Base-by-base conservation (phyloP, 2,888 invertebrate genomes). In the Keiferia lycopersicella region DNA sequence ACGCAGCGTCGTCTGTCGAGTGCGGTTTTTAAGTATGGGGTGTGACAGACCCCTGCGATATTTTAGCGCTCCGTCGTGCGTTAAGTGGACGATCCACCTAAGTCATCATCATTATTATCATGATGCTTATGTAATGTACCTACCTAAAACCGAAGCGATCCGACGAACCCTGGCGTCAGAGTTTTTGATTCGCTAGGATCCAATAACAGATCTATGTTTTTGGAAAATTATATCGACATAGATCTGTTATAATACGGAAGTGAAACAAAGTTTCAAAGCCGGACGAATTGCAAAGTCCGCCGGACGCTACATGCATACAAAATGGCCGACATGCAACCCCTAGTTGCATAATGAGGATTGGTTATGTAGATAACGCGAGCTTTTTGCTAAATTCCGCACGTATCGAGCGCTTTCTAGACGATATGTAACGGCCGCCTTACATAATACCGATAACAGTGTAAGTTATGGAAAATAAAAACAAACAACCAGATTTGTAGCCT, bases 221-320 rank as follows among this genome's bases (percentile, higher is more conserved):
- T 26, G 6, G 6, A 26, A 6, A 4, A 26, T 26, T 26, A n/a
- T 14, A 26, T 26, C 26, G n/a, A n/a, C n/a, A n/a, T n/a, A n/a
- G n/a, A n/a, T n/a, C n/a, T n/a, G n/a, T n/a, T n/a, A n/a, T 60
- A 68, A 70, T 74, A 83, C 86, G 89, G 90, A 91, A 90, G 88
- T 88, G 84, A 88, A 87, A 85, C 77, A 87, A 77, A 79, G 86
- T 89, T 89, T 88, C 88, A 86, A 87, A 89, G 88, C 84, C 88
- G 85, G 86, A 88, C 88, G 71, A 74, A 68, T 78, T 78, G 77
- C 74, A 75, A 77, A 84, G 83, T 80, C 77, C 76, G 68, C 65
- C 67, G 74, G 70, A 84, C 86, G 79, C 76, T 77, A 74, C 63
- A 12, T 20, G 86, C 79, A 83, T 85, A 69, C 72, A 69, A 73